Percentiles rank a stretch among this genome's conserved stretches.
These are phyloP conservation scores for Nycticebus coucang DNA, from an alignment of 2,113 vertebrate genomes.

Conservation along the genomic window DNA sequence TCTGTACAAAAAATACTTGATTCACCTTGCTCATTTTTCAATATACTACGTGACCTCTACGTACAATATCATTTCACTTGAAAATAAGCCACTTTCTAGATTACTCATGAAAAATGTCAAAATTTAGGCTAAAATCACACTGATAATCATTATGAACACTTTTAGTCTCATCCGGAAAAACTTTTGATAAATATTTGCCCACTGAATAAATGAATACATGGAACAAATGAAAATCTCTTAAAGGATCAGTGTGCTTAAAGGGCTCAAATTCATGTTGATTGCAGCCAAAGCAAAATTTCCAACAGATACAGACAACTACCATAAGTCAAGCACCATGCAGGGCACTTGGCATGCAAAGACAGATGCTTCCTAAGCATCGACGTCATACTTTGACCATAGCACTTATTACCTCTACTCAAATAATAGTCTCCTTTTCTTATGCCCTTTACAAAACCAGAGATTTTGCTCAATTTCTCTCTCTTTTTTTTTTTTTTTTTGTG, in stretches of 20 bases:
- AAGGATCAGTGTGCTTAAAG: neutral
- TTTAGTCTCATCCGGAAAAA: neutral
- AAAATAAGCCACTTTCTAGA: neutral
- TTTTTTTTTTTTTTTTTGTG: too few species aligned
- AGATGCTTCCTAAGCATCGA: neutral
- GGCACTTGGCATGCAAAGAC: neutral
- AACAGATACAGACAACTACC: neutral
- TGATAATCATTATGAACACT: neutral
- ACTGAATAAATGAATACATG: neutral
- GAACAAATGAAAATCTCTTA: conserved; percentile 34
- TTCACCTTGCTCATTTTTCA: neutral
- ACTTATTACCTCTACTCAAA: neutral
- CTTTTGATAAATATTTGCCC: neutral
- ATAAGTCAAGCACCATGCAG: neutral
- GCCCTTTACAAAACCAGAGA: neutral
- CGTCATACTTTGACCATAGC: neutral
- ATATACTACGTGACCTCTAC: neutral
- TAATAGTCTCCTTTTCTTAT: neutral
- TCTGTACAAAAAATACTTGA: conserved; percentile 1
- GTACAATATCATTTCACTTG: neutral
- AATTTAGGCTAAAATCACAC: neutral
- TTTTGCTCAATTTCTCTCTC: conserved; percentile 24
- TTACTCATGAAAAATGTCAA: neutral
- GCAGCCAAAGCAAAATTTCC: neutral
- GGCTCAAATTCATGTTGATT: conserved; percentile 39